Evolutionary conservation across 2,113 vertebrate genomes (phyloP), one percentile per base, ranked within the genome.

Genomic region (Microcebus ravelobensis): DNA sequence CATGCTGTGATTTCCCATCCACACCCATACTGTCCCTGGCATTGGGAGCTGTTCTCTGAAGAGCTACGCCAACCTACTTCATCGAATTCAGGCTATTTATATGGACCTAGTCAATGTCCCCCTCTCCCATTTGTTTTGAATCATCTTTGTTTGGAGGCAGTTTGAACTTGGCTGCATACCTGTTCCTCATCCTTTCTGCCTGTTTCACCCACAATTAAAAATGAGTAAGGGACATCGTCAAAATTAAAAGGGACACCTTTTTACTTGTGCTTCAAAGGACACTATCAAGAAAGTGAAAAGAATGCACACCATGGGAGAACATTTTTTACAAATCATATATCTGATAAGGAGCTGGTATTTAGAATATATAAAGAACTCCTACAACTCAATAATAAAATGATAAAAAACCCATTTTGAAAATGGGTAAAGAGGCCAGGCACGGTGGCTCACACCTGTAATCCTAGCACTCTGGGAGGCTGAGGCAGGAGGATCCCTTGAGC

Each of bases 201-300:
- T 87, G 13, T 91, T 83, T 39, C 89, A 4, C 25, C 65, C 85
- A 81, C 48, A 61, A 20, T 55, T 89, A 21, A 70, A 83, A 70
- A 34, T 55, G 34, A 95, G n/a, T 15, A 52, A 91, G 48, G 20
- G 2, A 87, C 4, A 50, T 86, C 12, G 70, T 48, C 59, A 89
- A 94, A 95, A 91, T 55, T 50, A 13, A 96, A 90, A 95, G 52
- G 52, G 52, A 18, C 15, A 55, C 52, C 52, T 55, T 55, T 55
- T 55, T 55, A 55, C 21, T 23, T 65, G 45, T 74, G 65, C 48
- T 67, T 94, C 50, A 87, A 50, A 74, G 27, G 45, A n/a, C 13
- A 36, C 52, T 29, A 89, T 5, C 48, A 80, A 83, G 5, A 79
- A 90, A 80, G 48, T 76, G 15, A 94, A 79, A 87, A 74, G 31